Evolutionary conservation across 2,797 vertebrate species (phyloP), one percentile per base, ranked within the genome.

Genomic region (Peromyscus melanophrys): DNA sequence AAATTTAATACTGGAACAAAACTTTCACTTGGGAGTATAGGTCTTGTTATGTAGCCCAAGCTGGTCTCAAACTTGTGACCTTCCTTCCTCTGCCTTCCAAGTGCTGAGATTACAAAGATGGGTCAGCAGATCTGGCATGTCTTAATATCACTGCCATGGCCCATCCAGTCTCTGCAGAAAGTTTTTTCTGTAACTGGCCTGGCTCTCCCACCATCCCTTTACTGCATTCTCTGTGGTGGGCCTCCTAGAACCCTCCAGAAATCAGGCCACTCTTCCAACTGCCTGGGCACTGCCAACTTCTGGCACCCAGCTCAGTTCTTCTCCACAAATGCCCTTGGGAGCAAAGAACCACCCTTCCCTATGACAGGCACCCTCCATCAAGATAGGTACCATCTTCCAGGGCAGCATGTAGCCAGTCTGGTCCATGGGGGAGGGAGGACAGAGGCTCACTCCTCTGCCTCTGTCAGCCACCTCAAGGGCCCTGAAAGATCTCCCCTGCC

Each of bases 151-250:
- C 27, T 65, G 12, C 43, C 12, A 31, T 1, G 10, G 9, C 73
- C 29, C 25, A 2, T 65, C 23, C 55, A n/a, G 31, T 27, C 59
- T 71, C 43, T 49, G 14, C 0, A 49, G n/a, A 43, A 49, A 57
- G 6, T 81, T 69, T 40, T 43, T 69, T 43, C 73, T 27, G 6
- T n/a, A 65, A 67, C n/a, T 55, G 73, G 52, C 12, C 4, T 67
- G 46, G 43, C 9, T 77, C 14, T 34, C 31, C 55, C 13, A 7
- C 4, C n/a, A 73, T 84, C 37, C 27, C 65, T 65, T n/a, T 19
- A 65, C 0, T n/a, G 12, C 1, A 0, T 75, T 75, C 25, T 2
- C 59, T 55, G 0, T 2, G 0, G 19, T 46, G 17, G 12, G 34
- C 5, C 6, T 5, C 34, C 14, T 40, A 73, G 89, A 37, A 69